These are phyloP conservation scores for Phoebastria nigripes DNA, from an alignment of 2,797 vertebrate genomes.

Conservation along the genomic window DNA sequence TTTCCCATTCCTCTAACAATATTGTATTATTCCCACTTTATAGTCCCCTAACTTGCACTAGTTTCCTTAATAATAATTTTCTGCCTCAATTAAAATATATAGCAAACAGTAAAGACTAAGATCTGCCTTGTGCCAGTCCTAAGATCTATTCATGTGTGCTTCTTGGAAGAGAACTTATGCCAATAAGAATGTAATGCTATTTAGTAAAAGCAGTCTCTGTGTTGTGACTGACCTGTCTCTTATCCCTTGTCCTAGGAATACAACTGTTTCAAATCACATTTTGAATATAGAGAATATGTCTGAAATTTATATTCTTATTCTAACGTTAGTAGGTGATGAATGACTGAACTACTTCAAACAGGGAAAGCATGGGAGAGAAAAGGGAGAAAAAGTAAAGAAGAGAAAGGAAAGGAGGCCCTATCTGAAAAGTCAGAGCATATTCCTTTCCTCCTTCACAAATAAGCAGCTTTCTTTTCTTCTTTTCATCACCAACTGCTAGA, in stretches of 20 bases:
- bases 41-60: background rate
- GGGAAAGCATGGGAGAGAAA: background rate
- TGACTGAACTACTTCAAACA: background rate
- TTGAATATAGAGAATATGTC: background rate
- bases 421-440: background rate
- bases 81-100: background rate
- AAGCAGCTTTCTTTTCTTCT: background rate
- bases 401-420: background rate
- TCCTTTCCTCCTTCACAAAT: background rate
- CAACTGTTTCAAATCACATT: background rate
- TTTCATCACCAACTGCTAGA: background rate
- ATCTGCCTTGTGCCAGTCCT: background rate
- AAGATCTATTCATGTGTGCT: background rate
- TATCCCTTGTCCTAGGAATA: background rate
- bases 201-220: background rate
- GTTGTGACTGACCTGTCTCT: background rate
- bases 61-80: background rate
- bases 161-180: background rate
- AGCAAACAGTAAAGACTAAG: background rate
- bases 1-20: background rate
- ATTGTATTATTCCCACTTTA: background rate
- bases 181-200: background rate
- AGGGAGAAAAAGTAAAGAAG: background rate
- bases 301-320: background rate
- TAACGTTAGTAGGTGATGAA: background rate